Conservation (phyloP, 2,113 vertebrate species). For the Agapornis roseicollis region DNA sequence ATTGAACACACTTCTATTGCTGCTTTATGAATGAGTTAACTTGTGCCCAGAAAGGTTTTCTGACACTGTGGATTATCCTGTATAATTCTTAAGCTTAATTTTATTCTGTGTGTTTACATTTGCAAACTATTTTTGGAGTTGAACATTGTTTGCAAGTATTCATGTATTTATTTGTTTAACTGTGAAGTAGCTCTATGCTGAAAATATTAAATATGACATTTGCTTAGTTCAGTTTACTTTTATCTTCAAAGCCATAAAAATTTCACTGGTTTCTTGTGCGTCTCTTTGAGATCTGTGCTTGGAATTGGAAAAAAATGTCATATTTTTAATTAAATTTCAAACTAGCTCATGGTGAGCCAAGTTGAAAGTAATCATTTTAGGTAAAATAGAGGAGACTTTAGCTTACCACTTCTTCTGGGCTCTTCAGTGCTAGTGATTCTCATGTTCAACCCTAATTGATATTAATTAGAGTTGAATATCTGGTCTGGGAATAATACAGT, state of each 20-base stretch:
- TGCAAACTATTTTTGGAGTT: constrained; percentile 64
- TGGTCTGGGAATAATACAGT: neutral
- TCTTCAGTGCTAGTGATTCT: neutral
- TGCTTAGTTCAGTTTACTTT: constrained; percentile 73
- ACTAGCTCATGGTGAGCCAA: neutral
- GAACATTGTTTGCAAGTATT: constrained; percentile 65
- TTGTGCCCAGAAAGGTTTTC: constrained; percentile 36
- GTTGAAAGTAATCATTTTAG: constrained; percentile 48
- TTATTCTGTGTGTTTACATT: constrained; percentile 68
- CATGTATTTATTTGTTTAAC: neutral
- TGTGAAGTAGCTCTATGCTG: constrained; percentile 46
- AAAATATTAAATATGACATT: constrained; percentile 63
- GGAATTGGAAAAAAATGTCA: constrained; percentile 33
- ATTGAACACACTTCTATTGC: neutral
- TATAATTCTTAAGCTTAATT: constrained; percentile 26
- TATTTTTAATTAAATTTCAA: constrained; percentile 70
- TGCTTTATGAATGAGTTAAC: constrained; percentile 44
- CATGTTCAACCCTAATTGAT: neutral
- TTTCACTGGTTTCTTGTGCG: constrained; percentile 57
- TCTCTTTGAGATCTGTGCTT: constrained; percentile 63
- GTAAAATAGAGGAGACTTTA: neutral
- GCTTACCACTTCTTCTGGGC: neutral
- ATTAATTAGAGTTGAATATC: neutral
- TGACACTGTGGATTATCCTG: constrained; percentile 44
- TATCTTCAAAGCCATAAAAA: constrained; percentile 75